Conservation (phyloP, 2,797 vertebrate species). For the Threskiornis aethiopicus region DNA sequence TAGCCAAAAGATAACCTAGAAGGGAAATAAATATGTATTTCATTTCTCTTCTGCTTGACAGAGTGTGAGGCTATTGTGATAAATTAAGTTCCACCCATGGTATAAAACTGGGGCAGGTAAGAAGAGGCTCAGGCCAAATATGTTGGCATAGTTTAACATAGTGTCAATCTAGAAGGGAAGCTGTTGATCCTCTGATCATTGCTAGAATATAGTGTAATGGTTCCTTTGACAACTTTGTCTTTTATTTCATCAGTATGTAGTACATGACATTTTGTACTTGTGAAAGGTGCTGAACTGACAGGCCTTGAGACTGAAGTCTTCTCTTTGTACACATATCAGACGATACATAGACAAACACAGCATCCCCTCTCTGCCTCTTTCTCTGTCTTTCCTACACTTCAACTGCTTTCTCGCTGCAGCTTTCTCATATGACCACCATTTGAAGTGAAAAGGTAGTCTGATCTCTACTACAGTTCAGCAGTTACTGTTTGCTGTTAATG, state of each 20-base stretch:
- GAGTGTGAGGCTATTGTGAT: background rate
- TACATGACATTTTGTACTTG: slow-evolving; percentile 65
- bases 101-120: background rate
- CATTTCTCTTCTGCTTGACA: background rate
- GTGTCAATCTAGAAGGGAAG: slow-evolving; percentile 50
- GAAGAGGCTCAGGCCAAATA: slow-evolving; percentile 9
- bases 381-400: background rate
- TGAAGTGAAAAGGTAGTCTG: background rate
- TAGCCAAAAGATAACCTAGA: background rate
- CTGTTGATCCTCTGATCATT: slow-evolving; percentile 63
- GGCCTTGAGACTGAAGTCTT: slow-evolving; percentile 61
- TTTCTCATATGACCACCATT: slow-evolving; percentile 13
- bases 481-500: background rate
- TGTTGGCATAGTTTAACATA: slow-evolving; percentile 36
- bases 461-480: background rate
- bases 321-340: slow-evolving; percentile 66
- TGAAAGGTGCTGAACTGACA: slow-evolving; percentile 71
- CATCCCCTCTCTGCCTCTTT: slow-evolving; percentile 6
- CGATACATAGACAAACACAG: slow-evolving; percentile 37
- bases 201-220: slow-evolving; percentile 61
- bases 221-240: slow-evolving; percentile 69
- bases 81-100: background rate
- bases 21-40: background rate
- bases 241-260: slow-evolving; percentile 67
- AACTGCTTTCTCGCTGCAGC: background rate